These are phyloP conservation scores for Nemoura dubitans DNA, from an alignment of 2,888 invertebrate species.

Conservation along the genomic window DNA sequence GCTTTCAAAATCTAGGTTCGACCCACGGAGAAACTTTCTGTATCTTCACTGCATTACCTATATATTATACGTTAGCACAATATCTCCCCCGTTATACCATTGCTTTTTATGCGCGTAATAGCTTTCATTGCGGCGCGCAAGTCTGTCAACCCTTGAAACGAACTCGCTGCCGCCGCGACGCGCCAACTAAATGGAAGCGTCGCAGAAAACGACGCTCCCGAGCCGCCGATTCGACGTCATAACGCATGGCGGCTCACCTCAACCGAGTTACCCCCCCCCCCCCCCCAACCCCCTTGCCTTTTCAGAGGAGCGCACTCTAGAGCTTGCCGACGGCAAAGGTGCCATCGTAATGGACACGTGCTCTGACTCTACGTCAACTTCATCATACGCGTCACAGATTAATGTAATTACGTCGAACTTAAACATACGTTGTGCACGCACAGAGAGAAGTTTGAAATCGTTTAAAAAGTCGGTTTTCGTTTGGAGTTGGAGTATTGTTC, in stretches of 20 bases:
- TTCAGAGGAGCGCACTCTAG: neutral
- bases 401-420: neutral
- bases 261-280: neutral
- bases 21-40: no score
- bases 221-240: neutral
- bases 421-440: no score
- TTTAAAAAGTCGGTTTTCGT: no score
- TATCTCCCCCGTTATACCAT: neutral
- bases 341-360: neutral
- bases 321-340: neutral
- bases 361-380: neutral
- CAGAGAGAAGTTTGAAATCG: no score
- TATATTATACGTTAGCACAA: no score
- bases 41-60: no score
- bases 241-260: neutral
- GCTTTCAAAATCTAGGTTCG: no score
- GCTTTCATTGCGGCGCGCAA: slow-evolving; percentile 8
- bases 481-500: no score
- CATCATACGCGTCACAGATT: neutral
- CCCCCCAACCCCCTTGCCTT: neutral
- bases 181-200: neutral
- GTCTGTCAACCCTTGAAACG: slow-evolving; percentile 13
- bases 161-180: neutral
- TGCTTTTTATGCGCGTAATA: neutral
- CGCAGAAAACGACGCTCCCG: neutral